Base-by-base conservation (phyloP, 37 sponge, comb jelly and placozoan species). In the Spongilla lacustris region DNA sequence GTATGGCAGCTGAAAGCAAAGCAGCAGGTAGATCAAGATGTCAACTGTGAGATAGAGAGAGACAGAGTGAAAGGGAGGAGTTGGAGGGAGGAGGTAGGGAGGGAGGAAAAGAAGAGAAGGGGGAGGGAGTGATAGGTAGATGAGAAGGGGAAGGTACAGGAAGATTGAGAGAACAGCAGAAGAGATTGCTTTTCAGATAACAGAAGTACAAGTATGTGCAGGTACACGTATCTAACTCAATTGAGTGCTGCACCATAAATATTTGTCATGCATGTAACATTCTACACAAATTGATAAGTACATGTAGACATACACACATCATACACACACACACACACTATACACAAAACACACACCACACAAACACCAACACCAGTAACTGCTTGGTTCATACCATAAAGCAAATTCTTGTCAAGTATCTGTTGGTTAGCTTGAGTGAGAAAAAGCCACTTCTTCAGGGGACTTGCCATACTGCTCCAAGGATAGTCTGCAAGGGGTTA, bases 361-460 rank as follows among this genome's bases (percentile, higher is more conserved):
- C 5, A 76, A 28, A 5, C 38, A 76, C 4, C 77, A 33, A 37
- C 38, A 12, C 5, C 34, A 76, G 46, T 17, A 58, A 58, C 14
- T 58, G 58, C 14, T 1, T 58, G 21, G 58, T 50, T 21, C 77
- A 17, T 68, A 94, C 91, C 94, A 72, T 85, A 94, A 12, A 94
- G 91, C 30, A 75, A 30, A n/a, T 67, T 26, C 67, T 71, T 90
- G 77, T 90, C 70, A 26, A 94, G 88, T 17, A 94, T 88, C 33
- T 85, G 84, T 22, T 38, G 69, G 5, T 41, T 38, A 58, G 77
- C 67, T 25, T 78, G 78, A 19, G 94, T 41, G 10, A 94, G 46
- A 36, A 88, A 94, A 29, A 94, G 74, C 88, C 91, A 94, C 34
- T 81, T 90, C 67, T 88, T 89, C 22, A 87, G 69, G 17, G 83